Conservation (phyloP, 2,888 invertebrate species). For the Chydorus sphaericus region DNA sequence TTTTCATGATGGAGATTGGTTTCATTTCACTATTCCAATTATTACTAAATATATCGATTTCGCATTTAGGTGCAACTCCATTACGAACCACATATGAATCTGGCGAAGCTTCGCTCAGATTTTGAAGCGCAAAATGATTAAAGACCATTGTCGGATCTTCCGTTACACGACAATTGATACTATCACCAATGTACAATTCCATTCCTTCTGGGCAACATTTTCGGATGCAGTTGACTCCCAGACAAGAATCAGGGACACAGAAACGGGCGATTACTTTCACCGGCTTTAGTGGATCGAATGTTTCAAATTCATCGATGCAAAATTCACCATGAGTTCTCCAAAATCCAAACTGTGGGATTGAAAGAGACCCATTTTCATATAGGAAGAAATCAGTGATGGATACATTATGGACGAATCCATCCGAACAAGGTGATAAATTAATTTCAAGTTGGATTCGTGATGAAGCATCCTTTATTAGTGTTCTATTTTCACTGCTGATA, state of each 20-base stretch:
- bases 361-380: not conserved
- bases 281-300: not conserved
- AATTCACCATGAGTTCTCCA: not conserved
- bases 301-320: constrained; percentile 3
- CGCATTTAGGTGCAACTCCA: not conserved
- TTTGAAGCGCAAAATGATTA: not conserved
- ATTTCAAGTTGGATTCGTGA: not conserved
- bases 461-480: too few relatives aligned
- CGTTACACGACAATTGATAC: not conserved
- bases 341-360: too few relatives aligned
- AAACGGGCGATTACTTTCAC: not conserved
- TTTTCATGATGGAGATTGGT: not conserved
- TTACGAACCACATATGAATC: not conserved
- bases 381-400: not conserved
- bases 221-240: not conserved
- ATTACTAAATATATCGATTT: not conserved
- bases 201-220: constrained; percentile 12
- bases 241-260: constrained; percentile 2
- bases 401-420: not conserved
- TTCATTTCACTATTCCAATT: not conserved
- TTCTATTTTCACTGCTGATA: not conserved
- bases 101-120: not conserved
- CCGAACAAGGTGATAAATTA: not conserved
- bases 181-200: not conserved
- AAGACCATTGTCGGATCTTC: not conserved